These are phyloP conservation scores for Melanophora roralis DNA, from an alignment of 2,888 invertebrate genomes.

Conservation along the genomic window DNA sequence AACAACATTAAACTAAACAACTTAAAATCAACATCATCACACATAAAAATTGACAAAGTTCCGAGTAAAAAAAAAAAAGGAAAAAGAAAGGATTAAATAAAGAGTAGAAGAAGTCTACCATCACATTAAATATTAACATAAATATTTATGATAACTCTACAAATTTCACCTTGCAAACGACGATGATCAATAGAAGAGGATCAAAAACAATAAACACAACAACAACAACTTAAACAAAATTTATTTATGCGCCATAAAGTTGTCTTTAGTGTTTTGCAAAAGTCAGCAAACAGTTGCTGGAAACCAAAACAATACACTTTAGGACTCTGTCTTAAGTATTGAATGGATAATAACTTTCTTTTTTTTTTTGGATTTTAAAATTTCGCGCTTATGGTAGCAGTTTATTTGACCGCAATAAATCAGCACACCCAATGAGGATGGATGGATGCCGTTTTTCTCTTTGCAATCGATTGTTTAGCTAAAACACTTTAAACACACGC, in stretches of 20 bases:
- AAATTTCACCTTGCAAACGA: conserved; percentile 60
- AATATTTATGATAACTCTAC: conserved; percentile 56
- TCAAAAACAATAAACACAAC: too few relatives aligned
- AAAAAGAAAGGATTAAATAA: not conserved
- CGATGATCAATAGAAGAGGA: conserved; percentile 43
- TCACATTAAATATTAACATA: conserved; percentile 53
- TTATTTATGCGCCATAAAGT: conserved; percentile 60
- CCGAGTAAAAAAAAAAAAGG: conserved; percentile 21
- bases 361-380: conserved; percentile 54
- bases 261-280: conserved; percentile 17
- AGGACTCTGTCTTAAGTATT: not conserved
- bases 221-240: conserved; percentile 16
- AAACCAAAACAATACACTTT: conserved; percentile 17
- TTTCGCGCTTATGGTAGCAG: conserved; percentile 65
- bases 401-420: conserved; percentile 71
- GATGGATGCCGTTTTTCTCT: conserved; percentile 12
- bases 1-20: not conserved
- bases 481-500: conserved; percentile 14
- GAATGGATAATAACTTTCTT: conserved; percentile 28
- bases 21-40: conserved; percentile 21
- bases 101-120: not conserved
- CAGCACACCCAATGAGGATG: conserved; percentile 70
- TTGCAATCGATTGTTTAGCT: conserved; percentile 6
- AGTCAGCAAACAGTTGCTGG: conserved; percentile 5
- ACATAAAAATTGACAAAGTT: conserved; percentile 56